A percentile compares a stretch with the other conserved stretches of the same genome.
Evolutionary conservation across 1,140 invertebrate species (phyloP).

Genomic region (Globodera ellingtonae): DNA sequence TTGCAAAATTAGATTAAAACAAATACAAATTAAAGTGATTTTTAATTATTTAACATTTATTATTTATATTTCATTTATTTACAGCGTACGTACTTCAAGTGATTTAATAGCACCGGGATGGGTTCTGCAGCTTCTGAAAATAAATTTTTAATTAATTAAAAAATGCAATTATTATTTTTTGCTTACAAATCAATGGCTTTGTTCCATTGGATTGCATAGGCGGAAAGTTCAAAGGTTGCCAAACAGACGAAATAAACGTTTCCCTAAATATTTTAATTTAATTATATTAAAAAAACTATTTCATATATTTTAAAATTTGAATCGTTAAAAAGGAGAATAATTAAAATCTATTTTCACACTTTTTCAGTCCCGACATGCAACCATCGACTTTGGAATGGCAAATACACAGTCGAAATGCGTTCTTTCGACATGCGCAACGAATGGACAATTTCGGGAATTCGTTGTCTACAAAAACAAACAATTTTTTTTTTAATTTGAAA

Average conservation of each 20-base stretch:
- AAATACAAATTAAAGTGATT: too few relatives aligned
- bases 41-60: too few relatives aligned
- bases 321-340: background rate
- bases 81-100: conserved; percentile 14
- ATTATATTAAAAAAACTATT: conserved; percentile 10
- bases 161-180: conserved; percentile 13
- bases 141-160: background rate
- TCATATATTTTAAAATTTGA: background rate
- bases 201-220: conserved; percentile 99
- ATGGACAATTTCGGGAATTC: conserved; percentile 69
- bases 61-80: background rate
- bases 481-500: background rate
- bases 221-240: conserved; percentile 90
- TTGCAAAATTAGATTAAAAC: too few relatives aligned
- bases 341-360: background rate
- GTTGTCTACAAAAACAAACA: conserved; percentile 72
- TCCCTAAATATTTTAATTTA: conserved; percentile 68
- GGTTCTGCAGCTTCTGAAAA: conserved; percentile 68
- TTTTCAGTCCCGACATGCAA: conserved; percentile 91
- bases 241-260: conserved; percentile 97
- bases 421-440: conserved; percentile 60
- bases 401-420: conserved; percentile 87
- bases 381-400: conserved; percentile 97
- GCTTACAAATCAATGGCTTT: conserved; percentile 99
- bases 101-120: conserved; percentile 70